A percentile compares a stretch with the other conserved stretches of the same genome.
These are phyloP conservation scores for Hesperia comma DNA, from an alignment of 2,888 invertebrate species.

Conservation along the genomic window DNA sequence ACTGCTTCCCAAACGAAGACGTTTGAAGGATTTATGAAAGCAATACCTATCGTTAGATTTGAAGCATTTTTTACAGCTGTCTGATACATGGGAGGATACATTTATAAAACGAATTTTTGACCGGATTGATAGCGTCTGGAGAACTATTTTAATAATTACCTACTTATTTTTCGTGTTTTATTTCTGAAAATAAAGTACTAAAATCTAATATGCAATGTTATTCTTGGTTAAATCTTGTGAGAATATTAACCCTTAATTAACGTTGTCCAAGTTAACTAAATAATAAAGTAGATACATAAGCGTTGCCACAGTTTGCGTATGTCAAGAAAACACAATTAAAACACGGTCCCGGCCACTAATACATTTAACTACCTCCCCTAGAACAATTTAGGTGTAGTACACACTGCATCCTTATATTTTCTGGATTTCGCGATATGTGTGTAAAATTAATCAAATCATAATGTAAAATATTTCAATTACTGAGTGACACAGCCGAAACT, in stretches of 20 bases:
- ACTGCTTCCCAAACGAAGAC: not conserved
- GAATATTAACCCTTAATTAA: not conserved
- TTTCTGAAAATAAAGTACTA: no score
- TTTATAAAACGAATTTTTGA: not conserved
- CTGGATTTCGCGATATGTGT: no score
- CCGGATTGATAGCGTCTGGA: not conserved
- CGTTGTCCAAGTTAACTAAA: slow-evolving; percentile 7
- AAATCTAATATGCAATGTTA: no score
- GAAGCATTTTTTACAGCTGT: slow-evolving; percentile 4
- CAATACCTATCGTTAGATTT: slow-evolving; percentile 9
- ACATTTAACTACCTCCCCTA: slow-evolving; percentile 8
- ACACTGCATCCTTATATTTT: no score
- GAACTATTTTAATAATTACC: no score
- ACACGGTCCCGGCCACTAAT: slow-evolving; percentile 1
- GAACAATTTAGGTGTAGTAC: not conserved
- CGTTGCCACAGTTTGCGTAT: not conserved
- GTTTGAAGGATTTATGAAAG: slow-evolving; percentile 26
- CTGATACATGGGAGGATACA: not conserved
- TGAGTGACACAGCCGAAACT: no score
- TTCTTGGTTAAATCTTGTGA: not conserved
- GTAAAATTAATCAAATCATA: no score
- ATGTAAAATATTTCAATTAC: no score
- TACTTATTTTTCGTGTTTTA: no score
- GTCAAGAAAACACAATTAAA: slow-evolving; percentile 17
- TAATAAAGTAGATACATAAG: not conserved